Percentiles rank a stretch among this genome's conserved stretches.
These are phyloP conservation scores for Corvus cornix DNA, from an alignment of 2,113 vertebrate genomes.

Conservation along the genomic window DNA sequence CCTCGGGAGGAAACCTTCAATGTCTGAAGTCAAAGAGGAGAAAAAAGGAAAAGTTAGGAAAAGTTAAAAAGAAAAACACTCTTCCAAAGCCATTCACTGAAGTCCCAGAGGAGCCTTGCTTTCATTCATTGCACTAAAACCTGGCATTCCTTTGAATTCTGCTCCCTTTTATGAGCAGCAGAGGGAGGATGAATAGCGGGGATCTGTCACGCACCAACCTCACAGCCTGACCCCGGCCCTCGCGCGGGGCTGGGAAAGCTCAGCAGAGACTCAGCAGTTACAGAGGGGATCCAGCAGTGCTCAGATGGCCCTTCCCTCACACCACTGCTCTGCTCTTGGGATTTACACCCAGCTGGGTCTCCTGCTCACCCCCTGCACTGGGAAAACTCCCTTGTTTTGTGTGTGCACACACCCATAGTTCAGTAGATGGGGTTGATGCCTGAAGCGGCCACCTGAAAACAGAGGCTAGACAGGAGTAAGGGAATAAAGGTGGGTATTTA, in stretches of 20 bases:
- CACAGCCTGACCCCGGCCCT: neutral
- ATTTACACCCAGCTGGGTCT: accelerated
- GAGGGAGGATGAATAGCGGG: neutral
- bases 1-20: neutral
- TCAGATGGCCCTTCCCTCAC: neutral
- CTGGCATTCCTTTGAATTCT: neutral
- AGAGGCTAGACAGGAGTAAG: no score
- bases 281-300: neutral
- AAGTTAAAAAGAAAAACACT: neutral
- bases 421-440: neutral
- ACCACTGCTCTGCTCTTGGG: neutral
- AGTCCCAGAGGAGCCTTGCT: neutral
- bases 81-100: neutral
- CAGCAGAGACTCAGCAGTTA: neutral
- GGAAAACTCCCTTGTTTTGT: neutral
- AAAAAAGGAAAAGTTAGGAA: neutral
- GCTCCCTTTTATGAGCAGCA: neutral
- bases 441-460: no score
- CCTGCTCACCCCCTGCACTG: accelerated
- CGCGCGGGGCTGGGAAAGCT: neutral
- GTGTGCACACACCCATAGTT: accelerated
- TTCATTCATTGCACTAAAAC: neutral
- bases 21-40: neutral
- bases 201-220: neutral
- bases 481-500: no score